Percentiles rank a stretch among this genome's conserved stretches.
These are phyloP conservation scores for Melanocharis versteri DNA, from an alignment of 2,113 vertebrate genomes.

Conservation along the genomic window DNA sequence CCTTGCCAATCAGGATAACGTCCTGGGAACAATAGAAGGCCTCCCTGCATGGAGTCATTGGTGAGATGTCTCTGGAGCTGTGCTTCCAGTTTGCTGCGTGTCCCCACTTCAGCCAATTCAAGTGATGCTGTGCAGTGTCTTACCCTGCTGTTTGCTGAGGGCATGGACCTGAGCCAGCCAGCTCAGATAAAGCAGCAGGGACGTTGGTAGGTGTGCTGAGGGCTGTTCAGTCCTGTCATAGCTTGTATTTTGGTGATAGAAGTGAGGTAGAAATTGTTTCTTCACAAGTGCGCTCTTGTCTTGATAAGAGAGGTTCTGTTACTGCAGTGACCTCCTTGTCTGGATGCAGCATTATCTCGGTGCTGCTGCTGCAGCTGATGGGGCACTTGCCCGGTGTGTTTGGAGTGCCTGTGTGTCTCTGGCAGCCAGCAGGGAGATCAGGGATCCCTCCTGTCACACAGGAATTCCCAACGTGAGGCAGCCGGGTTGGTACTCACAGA, in stretches of 20 bases:
- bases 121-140: background rate
- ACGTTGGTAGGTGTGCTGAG: background rate
- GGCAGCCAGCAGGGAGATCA: background rate
- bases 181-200: background rate
- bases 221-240: background rate
- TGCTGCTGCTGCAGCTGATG: background rate
- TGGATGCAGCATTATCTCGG: background rate
- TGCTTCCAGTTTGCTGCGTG: background rate
- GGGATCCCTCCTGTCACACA: background rate
- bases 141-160: background rate
- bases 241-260: background rate
- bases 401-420: background rate
- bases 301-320: background rate
- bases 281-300: background rate
- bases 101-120: background rate
- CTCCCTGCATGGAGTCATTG: background rate
- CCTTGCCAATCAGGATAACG: background rate
- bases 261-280: background rate
- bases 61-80: background rate
- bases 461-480: background rate
- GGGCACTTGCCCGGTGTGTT: background rate
- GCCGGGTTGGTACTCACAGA: background rate
- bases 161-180: background rate
- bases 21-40: background rate
- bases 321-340: background rate